Evolutionary conservation across 2,797 vertebrate species (phyloP).

Genomic region (Pangasius mekongensis): DNA sequence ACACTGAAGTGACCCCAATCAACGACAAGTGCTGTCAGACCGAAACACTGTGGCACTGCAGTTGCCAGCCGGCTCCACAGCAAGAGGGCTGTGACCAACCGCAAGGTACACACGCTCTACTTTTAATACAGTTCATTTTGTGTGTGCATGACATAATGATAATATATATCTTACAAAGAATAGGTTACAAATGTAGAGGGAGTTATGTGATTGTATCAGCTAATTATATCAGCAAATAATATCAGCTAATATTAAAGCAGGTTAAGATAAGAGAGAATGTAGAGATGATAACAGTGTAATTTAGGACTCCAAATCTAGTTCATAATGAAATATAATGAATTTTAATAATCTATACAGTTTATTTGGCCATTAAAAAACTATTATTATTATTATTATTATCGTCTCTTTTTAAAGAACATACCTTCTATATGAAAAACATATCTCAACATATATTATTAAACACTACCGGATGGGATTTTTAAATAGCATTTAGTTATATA

Average conservation of each 20-base stretch:
- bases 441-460: no score
- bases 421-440: no score
- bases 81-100: conserved; percentile 51
- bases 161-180: no score
- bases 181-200: background rate
- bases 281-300: background rate
- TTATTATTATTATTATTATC: background rate
- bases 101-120: conserved; percentile 44
- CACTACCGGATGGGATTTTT: background rate
- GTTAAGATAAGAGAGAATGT: background rate
- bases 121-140: conserved; percentile 31
- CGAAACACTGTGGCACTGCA: conserved; percentile 45
- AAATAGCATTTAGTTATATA: background rate
- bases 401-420: background rate
- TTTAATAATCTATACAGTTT: background rate
- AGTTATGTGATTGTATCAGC: background rate
- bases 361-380: background rate
- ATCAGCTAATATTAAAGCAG: background rate
- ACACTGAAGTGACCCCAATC: conserved; percentile 42
- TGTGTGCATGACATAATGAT: background rate
- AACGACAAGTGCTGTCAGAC: conserved; percentile 62
- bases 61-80: conserved; percentile 43
- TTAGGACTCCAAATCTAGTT: background rate
- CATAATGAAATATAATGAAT: background rate
- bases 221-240: background rate